Evolutionary conservation across 2,113 vertebrate species (phyloP).

Genomic region (Panurus biarmicus): DNA sequence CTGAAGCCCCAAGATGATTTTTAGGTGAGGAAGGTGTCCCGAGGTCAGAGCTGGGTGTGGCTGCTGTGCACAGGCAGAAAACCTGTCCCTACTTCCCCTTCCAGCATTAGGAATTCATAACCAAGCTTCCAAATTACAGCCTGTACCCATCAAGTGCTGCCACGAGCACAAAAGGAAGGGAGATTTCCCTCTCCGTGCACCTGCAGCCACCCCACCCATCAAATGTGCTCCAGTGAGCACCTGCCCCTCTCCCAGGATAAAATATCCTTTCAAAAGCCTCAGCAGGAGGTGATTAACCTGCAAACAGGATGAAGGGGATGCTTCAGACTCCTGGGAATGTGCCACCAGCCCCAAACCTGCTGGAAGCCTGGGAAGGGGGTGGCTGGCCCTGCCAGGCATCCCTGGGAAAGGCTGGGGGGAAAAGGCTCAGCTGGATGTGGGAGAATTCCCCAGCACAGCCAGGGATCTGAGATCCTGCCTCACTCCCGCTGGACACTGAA

Average conservation of each 20-base stretch:
- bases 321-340: background rate
- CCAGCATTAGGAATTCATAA: too few relatives aligned
- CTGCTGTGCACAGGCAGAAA: background rate
- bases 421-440: too few relatives aligned
- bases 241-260: background rate
- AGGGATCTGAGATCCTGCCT: too few relatives aligned
- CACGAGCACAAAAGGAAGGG: background rate
- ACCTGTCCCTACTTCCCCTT: background rate
- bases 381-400: too few relatives aligned
- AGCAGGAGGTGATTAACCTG: background rate
- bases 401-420: too few relatives aligned
- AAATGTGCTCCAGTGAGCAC: background rate
- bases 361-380: background rate
- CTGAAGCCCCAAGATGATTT: accelerated
- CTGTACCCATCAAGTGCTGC: background rate
- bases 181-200: background rate
- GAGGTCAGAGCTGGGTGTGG: accelerated
- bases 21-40: background rate
- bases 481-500: too few relatives aligned
- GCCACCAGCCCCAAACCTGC: background rate
- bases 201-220: background rate
- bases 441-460: too few relatives aligned
- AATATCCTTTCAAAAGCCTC: background rate
- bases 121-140: background rate
- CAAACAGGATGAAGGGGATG: background rate